phyloP scores from a whole-genome alignment of 2,888 invertebrate species.

The Marronus borbonicus region DNA sequence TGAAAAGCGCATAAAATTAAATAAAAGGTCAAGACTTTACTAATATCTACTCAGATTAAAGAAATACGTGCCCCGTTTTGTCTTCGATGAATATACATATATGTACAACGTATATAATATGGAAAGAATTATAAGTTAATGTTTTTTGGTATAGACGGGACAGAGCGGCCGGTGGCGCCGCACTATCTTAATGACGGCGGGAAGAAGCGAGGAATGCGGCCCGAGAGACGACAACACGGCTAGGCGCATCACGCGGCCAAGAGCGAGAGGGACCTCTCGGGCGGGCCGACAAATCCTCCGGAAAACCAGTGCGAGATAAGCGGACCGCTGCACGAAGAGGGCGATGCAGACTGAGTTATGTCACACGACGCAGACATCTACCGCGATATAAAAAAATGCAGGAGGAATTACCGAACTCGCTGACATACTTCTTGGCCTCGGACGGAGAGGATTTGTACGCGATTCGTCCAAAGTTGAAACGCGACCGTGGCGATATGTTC shows the following conservation, averaged over 20 bases:
- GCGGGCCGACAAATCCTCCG: conserved; percentile 41
- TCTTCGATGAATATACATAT: conserved; percentile 26
- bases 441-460: neutral
- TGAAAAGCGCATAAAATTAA: too few relatives aligned
- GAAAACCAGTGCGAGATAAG: conserved; percentile 48
- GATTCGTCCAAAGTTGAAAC: conserved; percentile 3
- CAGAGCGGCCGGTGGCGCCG: conserved; percentile 61
- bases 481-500: neutral
- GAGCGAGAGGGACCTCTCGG: conserved; percentile 36
- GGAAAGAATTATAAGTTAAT: conserved; percentile 36
- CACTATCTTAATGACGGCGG: conserved; percentile 65
- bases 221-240: conserved; percentile 49
- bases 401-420: conserved; percentile 33
- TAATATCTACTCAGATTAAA: neutral
- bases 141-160: conserved; percentile 40
- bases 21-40: neutral
- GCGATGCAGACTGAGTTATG: conserved; percentile 47
- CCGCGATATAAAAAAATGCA: conserved; percentile 42
- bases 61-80: conserved; percentile 13
- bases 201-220: conserved; percentile 54
- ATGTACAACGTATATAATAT: conserved; percentile 17
- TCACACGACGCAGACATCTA: conserved; percentile 45
- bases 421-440: conserved; percentile 24
- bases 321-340: conserved; percentile 32
- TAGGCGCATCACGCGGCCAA: conserved; percentile 37